Conservation (phyloP, 1,140 invertebrate species). For the Trichogramma pretiosum region DNA sequence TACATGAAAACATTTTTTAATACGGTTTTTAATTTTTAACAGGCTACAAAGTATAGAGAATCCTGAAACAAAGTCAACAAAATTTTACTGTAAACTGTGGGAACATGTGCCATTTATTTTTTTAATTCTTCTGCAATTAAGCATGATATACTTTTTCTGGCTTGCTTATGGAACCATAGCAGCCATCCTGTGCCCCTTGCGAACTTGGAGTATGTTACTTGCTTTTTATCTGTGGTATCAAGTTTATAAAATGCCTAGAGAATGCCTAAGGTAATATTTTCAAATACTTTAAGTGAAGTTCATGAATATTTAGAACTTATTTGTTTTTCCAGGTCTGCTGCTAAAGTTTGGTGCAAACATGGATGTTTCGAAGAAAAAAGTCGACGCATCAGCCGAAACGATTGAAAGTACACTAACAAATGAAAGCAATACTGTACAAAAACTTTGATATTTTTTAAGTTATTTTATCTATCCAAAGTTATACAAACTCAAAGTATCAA, state of each 20-base stretch:
- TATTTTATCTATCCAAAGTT: no score
- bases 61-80: constrained; percentile 27
- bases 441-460: no score
- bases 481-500: no score
- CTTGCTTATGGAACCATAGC: constrained; percentile 73
- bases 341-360: constrained; percentile 22
- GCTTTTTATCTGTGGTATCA: constrained; percentile 58
- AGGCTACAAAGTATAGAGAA: constrained; percentile 38
- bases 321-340: constrained; percentile 23
- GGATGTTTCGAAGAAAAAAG: constrained; percentile 8
- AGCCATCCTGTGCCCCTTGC: constrained; percentile 66
- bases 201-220: constrained; percentile 69
- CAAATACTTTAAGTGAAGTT: neutral
- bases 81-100: constrained; percentile 28
- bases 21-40: constrained; percentile 17
- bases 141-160: constrained; percentile 69
- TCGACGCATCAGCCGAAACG: neutral
- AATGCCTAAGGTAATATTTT: constrained; percentile 39
- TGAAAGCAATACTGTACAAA: constrained; percentile 7
- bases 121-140: constrained; percentile 59
- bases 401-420: constrained; percentile 12
- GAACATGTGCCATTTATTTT: constrained; percentile 49
- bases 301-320: neutral
- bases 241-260: constrained; percentile 43
- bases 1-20: no score